Evolutionary conservation across 2,797 vertebrate genomes (phyloP).

Genomic region (Pseudochirops cupreus): DNA sequence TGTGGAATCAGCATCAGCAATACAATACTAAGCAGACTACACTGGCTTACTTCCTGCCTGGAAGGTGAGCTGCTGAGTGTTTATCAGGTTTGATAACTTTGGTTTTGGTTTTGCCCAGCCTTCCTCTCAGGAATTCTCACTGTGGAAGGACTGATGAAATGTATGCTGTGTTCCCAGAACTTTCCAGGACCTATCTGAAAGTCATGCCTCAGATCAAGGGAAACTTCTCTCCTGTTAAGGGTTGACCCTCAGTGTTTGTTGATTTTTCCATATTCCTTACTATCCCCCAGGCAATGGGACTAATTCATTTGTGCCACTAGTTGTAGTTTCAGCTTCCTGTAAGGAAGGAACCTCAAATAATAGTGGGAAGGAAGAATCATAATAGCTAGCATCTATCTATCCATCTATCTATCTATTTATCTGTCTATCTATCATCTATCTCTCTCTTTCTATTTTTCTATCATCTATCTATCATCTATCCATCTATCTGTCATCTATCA

Average conservation of each 20-base stretch:
- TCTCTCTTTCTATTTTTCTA: too few species aligned
- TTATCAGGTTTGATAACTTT: neutral
- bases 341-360: too few species aligned
- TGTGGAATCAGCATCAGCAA: neutral
- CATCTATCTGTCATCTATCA: too few species aligned
- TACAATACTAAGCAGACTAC: neutral
- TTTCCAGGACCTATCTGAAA: neutral
- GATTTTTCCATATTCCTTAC: too few species aligned
- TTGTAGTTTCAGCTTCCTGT: too few species aligned
- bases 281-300: neutral
- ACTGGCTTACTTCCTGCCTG: neutral
- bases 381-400: too few species aligned
- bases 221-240: too few species aligned
- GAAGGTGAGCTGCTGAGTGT: neutral
- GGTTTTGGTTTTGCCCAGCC: neutral
- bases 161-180: neutral
- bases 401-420: too few species aligned
- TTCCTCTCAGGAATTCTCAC: neutral
- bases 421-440: too few species aligned
- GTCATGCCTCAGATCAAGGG: too few species aligned
- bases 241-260: neutral
- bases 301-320: neutral
- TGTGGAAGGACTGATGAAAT: neutral
- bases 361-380: too few species aligned
- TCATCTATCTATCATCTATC: too few species aligned